Percentiles rank a stretch among this genome's conserved stretches.
Evolutionary conservation across 2,888 invertebrate species (phyloP).

Genomic region (Tubulanus polymorphus): DNA sequence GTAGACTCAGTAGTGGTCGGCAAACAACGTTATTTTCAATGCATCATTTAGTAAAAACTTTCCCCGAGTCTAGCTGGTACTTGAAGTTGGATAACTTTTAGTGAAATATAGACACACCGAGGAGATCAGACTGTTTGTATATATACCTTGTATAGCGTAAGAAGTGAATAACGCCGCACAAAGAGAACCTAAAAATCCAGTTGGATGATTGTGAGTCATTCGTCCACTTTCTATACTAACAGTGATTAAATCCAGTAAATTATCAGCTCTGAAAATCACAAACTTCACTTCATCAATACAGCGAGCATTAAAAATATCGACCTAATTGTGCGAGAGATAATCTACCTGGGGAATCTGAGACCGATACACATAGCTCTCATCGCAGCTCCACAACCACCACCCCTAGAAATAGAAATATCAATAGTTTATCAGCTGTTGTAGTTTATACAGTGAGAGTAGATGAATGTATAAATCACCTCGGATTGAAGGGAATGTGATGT

Average conservation of each 20-base stretch:
- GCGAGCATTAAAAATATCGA: not conserved
- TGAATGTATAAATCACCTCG: not conserved
- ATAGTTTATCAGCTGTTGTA: not conserved
- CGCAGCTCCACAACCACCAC: conserved; percentile 51
- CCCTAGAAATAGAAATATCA: conserved; percentile 23
- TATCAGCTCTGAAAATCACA: conserved; percentile 21
- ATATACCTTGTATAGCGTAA: conserved; percentile 41
- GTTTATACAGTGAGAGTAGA: no score
- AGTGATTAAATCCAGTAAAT: conserved; percentile 39
- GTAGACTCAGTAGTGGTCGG: no score
- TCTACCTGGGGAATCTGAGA: conserved; percentile 37
- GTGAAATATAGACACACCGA: no score
- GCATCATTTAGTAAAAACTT: no score
- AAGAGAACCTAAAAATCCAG: conserved; percentile 46
- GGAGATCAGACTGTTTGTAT: not conserved
- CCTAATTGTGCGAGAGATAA: not conserved
- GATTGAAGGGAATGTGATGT: not conserved
- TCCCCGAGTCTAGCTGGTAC: no score
- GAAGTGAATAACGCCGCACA: conserved; percentile 46
- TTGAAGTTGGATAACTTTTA: no score
- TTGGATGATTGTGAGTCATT: conserved; percentile 50
- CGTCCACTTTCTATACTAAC: conserved; percentile 47
- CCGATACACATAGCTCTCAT: conserved; percentile 53
- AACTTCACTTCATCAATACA: not conserved
- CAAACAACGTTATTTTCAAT: no score